Evolutionary conservation across 2,888 invertebrate species (phyloP), one percentile per base, ranked within the genome.

Genomic region (Fragum whitleyi): DNA sequence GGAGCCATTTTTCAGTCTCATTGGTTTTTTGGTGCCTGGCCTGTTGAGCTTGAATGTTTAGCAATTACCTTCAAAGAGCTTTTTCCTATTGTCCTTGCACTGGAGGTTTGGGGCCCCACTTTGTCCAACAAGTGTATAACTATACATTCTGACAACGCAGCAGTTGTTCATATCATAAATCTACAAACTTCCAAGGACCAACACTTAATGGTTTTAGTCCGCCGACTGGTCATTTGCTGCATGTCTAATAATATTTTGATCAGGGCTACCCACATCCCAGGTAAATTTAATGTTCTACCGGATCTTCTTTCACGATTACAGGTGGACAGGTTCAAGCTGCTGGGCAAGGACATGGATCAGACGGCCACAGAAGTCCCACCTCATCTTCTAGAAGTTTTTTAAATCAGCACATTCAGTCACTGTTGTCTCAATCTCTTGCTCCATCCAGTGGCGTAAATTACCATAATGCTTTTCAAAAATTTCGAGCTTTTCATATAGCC

Each of bases 21-120:
- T 19, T 79, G 78, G 70, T 74, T 79, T n/a, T 67, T 65, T 68
- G 79, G 77, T 0, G 1, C 36, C 0, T 83, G 77, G 72, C 69
- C 70, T 21, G 0, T 16, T 16, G 16, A 51, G 1, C 29, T 28
- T 42, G 19, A 29, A 23, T 9, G 3, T 26, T 53, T 51, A 23
- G n/a, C 73, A 29, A 85, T 83, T 16, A 72, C 83, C n/a, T 72
- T 79, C 57, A 81, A 80, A 55, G 83, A 81, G 39, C 68, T 83
- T 7, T 77, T 81, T n/a, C 83, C 83, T 11, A 86, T 83, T 39
- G 74, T 79, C 14, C 19, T 86, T 11, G 70, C 86, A 14, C 39
- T 86, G 16, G 77, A 86, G 65, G 32, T 79, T 1, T 81, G 79
- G 83, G 77, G 74, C 5, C 16, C 29, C 2, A 14, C 1, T 11